Evolutionary conservation across 2,888 invertebrate genomes (phyloP), one percentile per base, ranked within the genome.

Genomic region (Cerastis leucographa): DNA sequence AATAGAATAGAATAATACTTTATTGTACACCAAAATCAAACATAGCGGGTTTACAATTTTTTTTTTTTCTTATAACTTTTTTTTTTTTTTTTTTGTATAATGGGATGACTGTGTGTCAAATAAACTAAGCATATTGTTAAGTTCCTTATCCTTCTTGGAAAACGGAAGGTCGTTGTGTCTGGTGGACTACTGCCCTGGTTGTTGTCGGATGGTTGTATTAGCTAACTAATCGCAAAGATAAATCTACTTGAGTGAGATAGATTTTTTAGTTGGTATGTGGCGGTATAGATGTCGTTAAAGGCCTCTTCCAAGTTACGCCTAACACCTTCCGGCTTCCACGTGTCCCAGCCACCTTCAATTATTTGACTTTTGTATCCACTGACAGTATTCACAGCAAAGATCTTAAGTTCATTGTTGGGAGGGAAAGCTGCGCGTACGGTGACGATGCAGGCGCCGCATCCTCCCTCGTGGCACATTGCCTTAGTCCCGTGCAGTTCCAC

Each of bases 381-480:
- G 95, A 97, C 97, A n/a, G 97, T 97, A 91, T 97, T 97, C 7
- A 97, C 97, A 65, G 97, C 95, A 76, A 97, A 95, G 0, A 94
- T 92, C 71, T 94, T 94, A 42, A 95, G 89, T 82, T 95, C 92
- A 46, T 96, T 93, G 0, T 95, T 94, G 0, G 95, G 93, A 0
- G 97, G 96, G 61, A 96, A 84, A 0, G 94, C 87, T 2, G 95
- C 94, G 17, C 94, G 93, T 1, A 97, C 97, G 0, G 97, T 92
- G n/a, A 97, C 97, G 3, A 97, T 94, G 88, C 98, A 98, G 0
- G 97, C 97, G 0, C 98, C 98, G 87, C 98, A 98, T 0, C 98
- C 98, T 0, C 98, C 98, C 90, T 98, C 98, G 51, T 97, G 97
- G 85, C 98, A 98, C 98, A 98, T 98, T 9, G 94, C 96, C 89